phyloP scores from a whole-genome alignment of 2,888 invertebrate genomes.

The Eristalis tenax region DNA sequence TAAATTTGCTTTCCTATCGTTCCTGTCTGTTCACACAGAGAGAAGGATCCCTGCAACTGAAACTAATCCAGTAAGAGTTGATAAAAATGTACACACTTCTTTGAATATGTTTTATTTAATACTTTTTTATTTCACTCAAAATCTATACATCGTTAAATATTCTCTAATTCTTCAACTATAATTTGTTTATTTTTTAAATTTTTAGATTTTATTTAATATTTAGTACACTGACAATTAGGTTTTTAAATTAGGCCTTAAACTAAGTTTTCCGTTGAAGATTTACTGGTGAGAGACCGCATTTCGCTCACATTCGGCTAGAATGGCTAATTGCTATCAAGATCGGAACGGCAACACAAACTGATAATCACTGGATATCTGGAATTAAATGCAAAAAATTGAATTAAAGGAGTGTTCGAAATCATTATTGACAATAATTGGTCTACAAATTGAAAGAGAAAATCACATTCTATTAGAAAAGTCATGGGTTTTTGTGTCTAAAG shows the following conservation, averaged over 20 bases:
- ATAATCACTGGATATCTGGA: constrained; percentile 41
- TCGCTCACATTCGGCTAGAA: neutral
- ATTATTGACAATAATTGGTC: too few relatives aligned
- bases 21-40: too few relatives aligned
- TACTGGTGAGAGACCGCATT: neutral
- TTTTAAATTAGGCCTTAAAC: constrained; percentile 32
- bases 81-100: neutral
- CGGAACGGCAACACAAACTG: constrained; percentile 3
- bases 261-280: neutral
- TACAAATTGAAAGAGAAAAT: neutral
- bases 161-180: constrained; percentile 28
- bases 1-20: too few relatives aligned
- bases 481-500: too few relatives aligned
- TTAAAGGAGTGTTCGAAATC: too few relatives aligned
- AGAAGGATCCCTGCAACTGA: too few relatives aligned
- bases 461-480: too few relatives aligned
- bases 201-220: neutral
- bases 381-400: neutral
- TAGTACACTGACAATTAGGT: constrained; percentile 13
- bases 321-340: neutral
- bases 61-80: neutral
- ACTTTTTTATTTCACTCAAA: constrained; percentile 21
- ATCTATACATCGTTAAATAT: constrained; percentile 34
- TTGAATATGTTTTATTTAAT: neutral
- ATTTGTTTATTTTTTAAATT: constrained; percentile 2